These are phyloP conservation scores for Graphium colonna DNA, from an alignment of 2,888 invertebrate genomes.

Conservation along the genomic window DNA sequence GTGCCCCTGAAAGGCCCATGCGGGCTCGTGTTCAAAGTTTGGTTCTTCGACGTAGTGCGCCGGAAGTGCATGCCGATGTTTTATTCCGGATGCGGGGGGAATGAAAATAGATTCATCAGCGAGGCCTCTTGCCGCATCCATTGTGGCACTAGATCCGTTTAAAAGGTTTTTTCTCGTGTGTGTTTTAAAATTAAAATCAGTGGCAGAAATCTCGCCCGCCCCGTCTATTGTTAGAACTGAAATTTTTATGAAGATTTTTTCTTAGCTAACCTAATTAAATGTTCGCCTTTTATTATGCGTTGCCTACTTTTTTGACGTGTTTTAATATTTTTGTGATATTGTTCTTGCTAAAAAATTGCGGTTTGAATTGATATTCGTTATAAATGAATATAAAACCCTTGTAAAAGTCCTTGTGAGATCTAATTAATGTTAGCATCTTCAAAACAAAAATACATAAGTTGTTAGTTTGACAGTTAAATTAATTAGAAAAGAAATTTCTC, in stretches of 20 bases:
- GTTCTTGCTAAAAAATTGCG: too few relatives aligned
- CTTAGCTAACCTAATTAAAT: neutral
- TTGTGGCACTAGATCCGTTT: constrained; percentile 39
- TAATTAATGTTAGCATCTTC: too few relatives aligned
- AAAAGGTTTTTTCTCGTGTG: neutral
- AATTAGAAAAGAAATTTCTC: too few relatives aligned
- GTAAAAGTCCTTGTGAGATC: too few relatives aligned
- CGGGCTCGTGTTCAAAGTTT: constrained; percentile 43
- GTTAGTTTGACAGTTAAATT: too few relatives aligned
- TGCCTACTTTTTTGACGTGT: neutral
- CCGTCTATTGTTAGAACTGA: neutral
- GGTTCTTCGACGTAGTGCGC: constrained; percentile 63
- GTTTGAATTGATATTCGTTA: too few relatives aligned
- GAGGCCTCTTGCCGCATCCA: constrained; percentile 44
- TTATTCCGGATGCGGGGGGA: constrained; percentile 71
- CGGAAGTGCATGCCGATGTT: constrained; percentile 63
- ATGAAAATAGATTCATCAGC: constrained; percentile 57
- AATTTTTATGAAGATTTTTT: neutral
- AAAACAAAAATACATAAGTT: too few relatives aligned
- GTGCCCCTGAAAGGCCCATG: constrained; percentile 61
- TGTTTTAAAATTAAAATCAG: too few relatives aligned
- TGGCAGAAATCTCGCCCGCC: neutral
- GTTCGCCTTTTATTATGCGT: neutral
- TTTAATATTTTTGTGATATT: neutral
- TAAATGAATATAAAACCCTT: too few relatives aligned